phyloP scores from a whole-genome alignment of 2,113 vertebrate species.

The Notothenia rossii region DNA sequence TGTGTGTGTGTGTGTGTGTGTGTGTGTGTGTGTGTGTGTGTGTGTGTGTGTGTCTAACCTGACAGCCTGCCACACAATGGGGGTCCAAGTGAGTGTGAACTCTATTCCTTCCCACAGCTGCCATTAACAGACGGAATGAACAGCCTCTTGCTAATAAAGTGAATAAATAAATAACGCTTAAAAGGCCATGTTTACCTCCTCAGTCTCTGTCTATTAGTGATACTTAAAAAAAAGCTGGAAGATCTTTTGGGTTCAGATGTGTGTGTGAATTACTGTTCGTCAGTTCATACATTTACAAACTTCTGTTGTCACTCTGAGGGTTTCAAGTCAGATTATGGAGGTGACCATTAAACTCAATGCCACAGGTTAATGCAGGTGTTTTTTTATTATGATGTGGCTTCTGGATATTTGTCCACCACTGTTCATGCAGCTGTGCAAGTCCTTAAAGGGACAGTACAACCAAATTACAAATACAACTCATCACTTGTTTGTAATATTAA shows the following conservation, averaged over 20 bases:
- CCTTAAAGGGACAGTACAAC: background rate
- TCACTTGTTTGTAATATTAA: too few species aligned
- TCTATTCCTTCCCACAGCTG: slow-evolving; percentile 76
- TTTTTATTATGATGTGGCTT: background rate
- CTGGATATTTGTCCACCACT: background rate
- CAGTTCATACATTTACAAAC: slow-evolving; percentile 9
- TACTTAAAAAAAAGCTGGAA: slow-evolving; percentile 46
- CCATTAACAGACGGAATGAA: slow-evolving; percentile 75
- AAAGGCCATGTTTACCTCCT: slow-evolving; percentile 72
- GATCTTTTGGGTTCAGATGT: background rate
- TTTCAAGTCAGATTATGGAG: background rate
- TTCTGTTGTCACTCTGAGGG: background rate
- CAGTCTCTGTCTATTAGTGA: slow-evolving; percentile 61
- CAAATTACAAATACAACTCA: too few species aligned
- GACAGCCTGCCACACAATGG: slow-evolving; percentile 73
- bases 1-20: slow-evolving; percentile 12
- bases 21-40: slow-evolving; percentile 35
- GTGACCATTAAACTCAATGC: background rate
- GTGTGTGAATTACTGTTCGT: slow-evolving; percentile 15
- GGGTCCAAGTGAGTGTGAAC: slow-evolving; percentile 76
- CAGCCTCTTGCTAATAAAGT: slow-evolving; percentile 78
- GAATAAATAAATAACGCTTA: slow-evolving; percentile 81
- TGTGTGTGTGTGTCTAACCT: slow-evolving; percentile 56
- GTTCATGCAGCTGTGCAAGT: background rate
- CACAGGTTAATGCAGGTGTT: background rate